phyloP scores from a whole-genome alignment of 2,113 vertebrate species.

The Sylvicapra grimmia region DNA sequence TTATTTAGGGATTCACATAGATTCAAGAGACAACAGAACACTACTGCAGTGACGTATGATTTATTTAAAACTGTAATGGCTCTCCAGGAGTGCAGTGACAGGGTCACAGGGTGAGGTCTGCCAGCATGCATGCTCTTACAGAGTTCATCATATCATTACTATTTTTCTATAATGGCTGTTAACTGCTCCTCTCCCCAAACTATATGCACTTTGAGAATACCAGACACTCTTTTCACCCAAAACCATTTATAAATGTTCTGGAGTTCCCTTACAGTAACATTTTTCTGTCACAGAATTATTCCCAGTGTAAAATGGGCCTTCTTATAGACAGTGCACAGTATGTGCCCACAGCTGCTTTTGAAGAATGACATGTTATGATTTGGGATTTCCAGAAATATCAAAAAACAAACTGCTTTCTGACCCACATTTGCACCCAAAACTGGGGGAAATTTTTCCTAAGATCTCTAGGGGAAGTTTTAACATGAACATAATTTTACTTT shows the following conservation, averaged over 20 bases:
- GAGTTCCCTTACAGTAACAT: constrained; percentile 30
- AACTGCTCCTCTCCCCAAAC: neutral
- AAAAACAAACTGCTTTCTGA: constrained; percentile 63
- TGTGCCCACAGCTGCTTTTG: constrained; percentile 61
- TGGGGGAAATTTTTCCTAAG: constrained; percentile 52
- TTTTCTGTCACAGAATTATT: constrained; percentile 28
- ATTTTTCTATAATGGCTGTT: constrained; percentile 9
- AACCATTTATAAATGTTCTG: constrained; percentile 53
- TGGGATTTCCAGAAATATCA: constrained; percentile 63
- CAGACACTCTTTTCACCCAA: constrained; percentile 17
- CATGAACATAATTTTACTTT: constrained; percentile 63
- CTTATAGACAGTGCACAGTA: constrained; percentile 58
- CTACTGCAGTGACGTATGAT: neutral
- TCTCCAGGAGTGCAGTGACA: neutral
- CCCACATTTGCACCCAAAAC: constrained; percentile 54
- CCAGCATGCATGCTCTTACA: neutral
- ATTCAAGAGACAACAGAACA: neutral
- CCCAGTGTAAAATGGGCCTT: constrained; percentile 27
- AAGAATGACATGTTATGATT: constrained; percentile 59
- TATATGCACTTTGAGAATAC: neutral
- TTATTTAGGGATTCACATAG: neutral
- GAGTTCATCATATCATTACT: constrained; percentile 27
- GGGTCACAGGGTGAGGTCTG: neutral
- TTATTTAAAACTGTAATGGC: neutral
- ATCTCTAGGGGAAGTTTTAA: constrained; percentile 66